Evolutionary conservation across 92 coral and sea anemone species (phyloP), one percentile per base, ranked within the genome.

Genomic region (Parazoanthus darwini): DNA sequence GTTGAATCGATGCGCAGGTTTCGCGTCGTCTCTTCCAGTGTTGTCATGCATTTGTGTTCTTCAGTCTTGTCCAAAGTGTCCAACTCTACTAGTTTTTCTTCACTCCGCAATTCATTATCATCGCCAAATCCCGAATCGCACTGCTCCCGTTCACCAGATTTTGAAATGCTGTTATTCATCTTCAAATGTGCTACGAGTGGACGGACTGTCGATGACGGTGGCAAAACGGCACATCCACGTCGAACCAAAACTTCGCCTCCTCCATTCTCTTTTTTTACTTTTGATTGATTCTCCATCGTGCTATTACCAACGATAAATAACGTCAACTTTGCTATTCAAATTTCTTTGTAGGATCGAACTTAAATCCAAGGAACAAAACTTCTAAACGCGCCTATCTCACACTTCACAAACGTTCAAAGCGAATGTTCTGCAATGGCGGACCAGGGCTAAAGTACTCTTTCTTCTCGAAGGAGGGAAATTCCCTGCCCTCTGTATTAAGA

Each of bases 91-190:
- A 15, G 68, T 58, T 90, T 93, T 82, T 89, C 89, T 25, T 77
- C 82, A 74, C 86, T 82, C 67, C 92, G 86, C 33, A 90, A 39
- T 65, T 88, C 88, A 10, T 89, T 90, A 26, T 90, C 95, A 80
- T 91, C 98, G 9, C 74, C 72, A 91, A 95, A 94, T 23, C 98
- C 98, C n/a, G 98, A 95, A 79, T 95, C 98, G 48, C 92, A 90
- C 80, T 92, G 91, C 15, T 33, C 0, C 5, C 0, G 59, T 8
- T 90, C 89, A 68, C 33, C 36, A 29, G 73, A 16, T 25, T 82
- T 82, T 23, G 18, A 72, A 77, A 11, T 67, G 70, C 25, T 82
- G 39, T 88, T 82, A n/a, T 20, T 23, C 80, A 37, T 15, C 11
- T 88, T 88, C 3, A 43, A 15, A 29, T 39, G 78, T 70, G 37